Evolutionary conservation across 2,888 invertebrate species (phyloP), one percentile per base, ranked within the genome.

Genomic region (Papilio gigon): DNA sequence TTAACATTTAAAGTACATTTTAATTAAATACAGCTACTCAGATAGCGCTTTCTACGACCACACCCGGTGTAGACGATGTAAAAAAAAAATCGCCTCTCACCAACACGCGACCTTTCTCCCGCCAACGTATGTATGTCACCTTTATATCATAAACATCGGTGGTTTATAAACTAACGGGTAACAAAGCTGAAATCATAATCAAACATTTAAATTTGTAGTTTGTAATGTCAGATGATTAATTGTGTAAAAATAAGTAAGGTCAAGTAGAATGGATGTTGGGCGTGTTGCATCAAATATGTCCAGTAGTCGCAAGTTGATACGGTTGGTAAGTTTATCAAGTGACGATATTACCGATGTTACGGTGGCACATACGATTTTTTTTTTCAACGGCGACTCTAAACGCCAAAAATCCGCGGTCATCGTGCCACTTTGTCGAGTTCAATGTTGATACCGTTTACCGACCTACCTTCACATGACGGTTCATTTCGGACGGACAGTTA

Each of bases 401-500:
- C 83, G 82, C 82, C 84, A 84, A 86, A 83, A 84, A 82, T 74
- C 80, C 71, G 71, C 72, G 77, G 76, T 79, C 78, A 70, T 76
- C 73, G 92, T 86, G 78, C 90, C 80, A 90, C 78, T 84, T 88
- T 77, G 74, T 44, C 69, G 70, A 72, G 86, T 83, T 88, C 88
- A 87, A 79, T 86, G 87, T 75, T 85, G 84, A 78, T 89, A 90
- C 90, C 92, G 91, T 90, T 87, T 84, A 80, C 81, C 82, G 92
- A 92, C 92, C 92, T 90, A 91, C 90, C 90, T 90, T 86, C 84
- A 90, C 86, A 88, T 82, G 85, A 84, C 77, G 85, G 85, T 84
- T 86, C 85, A 84, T 86, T 86, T 86, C 83, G 84, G 82, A 76
- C 79, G 73, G 80, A 92, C 91, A 88, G 91, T 90, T 90, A 92